A percentile compares a stretch with the other conserved stretches of the same genome.
phyloP scores from a whole-genome alignment of 2,797 vertebrate species.

The Enteromius thamalakanensis region DNA sequence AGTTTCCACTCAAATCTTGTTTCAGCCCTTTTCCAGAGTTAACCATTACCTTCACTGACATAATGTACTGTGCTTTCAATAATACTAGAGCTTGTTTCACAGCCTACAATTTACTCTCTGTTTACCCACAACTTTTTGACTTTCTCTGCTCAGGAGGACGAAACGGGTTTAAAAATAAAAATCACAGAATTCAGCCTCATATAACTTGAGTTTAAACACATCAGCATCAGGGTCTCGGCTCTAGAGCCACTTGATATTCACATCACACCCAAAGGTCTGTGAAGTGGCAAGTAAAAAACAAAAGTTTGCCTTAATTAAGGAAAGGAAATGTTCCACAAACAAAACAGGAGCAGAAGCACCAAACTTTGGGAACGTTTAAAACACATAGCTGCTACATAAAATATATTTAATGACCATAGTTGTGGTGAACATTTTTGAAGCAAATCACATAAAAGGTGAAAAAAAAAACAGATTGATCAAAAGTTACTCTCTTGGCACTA shows the following conservation, averaged over 20 bases:
- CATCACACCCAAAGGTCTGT: slow-evolving; percentile 79
- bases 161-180: not conserved
- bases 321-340: slow-evolving; percentile 63
- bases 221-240: slow-evolving; percentile 65
- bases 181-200: slow-evolving; percentile 11
- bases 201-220: slow-evolving; percentile 60
- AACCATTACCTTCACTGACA: slow-evolving; percentile 34
- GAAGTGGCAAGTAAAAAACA: slow-evolving; percentile 70
- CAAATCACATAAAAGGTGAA: not conserved
- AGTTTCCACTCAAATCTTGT: slow-evolving; percentile 7
- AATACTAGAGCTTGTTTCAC: not conserved
- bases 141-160: not conserved
- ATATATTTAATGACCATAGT: not conserved
- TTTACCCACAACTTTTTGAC: not conserved
- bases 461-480: not conserved
- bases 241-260: slow-evolving; percentile 80
- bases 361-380: slow-evolving; percentile 47
- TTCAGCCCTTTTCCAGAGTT: slow-evolving; percentile 16
- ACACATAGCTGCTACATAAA: not conserved
- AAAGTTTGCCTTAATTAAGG: slow-evolving; percentile 66
- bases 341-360: slow-evolving; percentile 63
- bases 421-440: not conserved
- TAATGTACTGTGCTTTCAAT: not conserved
- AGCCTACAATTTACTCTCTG: not conserved
- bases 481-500: not conserved